These are phyloP conservation scores for Mythimna albipuncta DNA, from an alignment of 2,888 invertebrate genomes.

Conservation along the genomic window DNA sequence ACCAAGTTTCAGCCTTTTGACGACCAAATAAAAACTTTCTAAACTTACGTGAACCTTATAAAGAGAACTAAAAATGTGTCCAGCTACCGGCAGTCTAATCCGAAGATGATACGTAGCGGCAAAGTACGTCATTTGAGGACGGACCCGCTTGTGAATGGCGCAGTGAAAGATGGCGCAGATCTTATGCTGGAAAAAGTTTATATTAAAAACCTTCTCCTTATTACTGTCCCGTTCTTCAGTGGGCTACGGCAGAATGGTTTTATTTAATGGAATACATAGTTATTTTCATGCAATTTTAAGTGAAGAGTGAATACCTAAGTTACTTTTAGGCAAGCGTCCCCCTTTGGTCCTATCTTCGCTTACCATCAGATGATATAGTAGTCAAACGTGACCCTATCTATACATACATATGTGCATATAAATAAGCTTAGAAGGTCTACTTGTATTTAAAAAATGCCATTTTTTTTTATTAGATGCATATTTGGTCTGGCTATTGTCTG, in stretches of 20 bases:
- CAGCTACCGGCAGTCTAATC: constrained; percentile 46
- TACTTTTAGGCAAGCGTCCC: too few species aligned
- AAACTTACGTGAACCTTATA: not conserved
- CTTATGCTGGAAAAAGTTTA: constrained; percentile 56
- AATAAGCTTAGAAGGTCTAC: too few species aligned
- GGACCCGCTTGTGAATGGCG: constrained; percentile 50
- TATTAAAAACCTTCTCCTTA: constrained; percentile 54
- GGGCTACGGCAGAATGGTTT: constrained; percentile 2
- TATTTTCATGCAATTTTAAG: too few species aligned
- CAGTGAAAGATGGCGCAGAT: constrained; percentile 38
- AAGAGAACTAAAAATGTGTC: constrained; percentile 10
- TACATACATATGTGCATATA: too few species aligned
- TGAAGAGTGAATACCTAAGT: too few species aligned
- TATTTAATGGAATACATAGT: not conserved
- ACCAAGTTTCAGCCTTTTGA: not conserved
- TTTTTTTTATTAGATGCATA: too few species aligned
- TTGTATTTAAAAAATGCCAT: too few species aligned
- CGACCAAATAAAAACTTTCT: not conserved
- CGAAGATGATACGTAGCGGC: constrained; percentile 41
- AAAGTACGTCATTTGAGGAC: constrained; percentile 54
- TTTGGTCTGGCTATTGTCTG: too few species aligned
- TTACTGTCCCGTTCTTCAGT: constrained; percentile 10
- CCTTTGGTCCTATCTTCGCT: too few species aligned
- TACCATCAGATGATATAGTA: too few species aligned
- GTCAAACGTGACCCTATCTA: too few species aligned